A percentile compares a stretch with the other conserved stretches of the same genome.
Evolutionary conservation across 2,113 vertebrate species (phyloP).

Genomic region (Pycnonotus jocosus): DNA sequence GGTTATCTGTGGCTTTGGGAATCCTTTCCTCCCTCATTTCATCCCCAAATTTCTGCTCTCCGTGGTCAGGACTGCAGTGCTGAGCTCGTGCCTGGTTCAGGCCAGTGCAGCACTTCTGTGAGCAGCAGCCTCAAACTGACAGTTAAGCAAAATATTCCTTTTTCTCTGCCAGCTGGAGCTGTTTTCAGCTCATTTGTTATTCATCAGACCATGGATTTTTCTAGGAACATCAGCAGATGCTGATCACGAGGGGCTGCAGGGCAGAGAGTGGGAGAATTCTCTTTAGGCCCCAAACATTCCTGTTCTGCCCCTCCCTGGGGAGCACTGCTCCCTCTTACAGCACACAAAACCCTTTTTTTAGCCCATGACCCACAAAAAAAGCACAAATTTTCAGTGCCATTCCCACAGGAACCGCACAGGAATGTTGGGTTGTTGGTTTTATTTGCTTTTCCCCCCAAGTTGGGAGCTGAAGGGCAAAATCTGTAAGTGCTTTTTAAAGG

Average conservation of each 20-base stretch:
- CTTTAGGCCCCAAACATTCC: neutral
- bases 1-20: neutral
- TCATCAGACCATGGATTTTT: neutral
- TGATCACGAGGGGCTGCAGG: conserved; percentile 1
- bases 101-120: neutral
- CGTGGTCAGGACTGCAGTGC: neutral
- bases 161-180: conserved; percentile 57
- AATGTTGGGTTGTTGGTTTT: neutral
- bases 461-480: neutral
- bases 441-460: neutral
- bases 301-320: neutral
- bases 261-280: neutral
- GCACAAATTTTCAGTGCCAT: neutral
- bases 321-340: neutral
- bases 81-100: neutral
- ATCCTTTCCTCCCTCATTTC: neutral
- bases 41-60: neutral
- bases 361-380: neutral
- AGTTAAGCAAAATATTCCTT: conserved; percentile 43
- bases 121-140: conserved; percentile 9
- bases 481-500: neutral
- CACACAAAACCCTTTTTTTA: neutral
- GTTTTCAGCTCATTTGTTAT: conserved; percentile 3
- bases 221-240: conserved; percentile 47
- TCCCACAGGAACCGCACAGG: neutral